Evolutionary conservation across 2,113 vertebrate genomes (phyloP), one percentile per base, ranked within the genome.

Genomic region (Emydura subglobosa): DNA sequence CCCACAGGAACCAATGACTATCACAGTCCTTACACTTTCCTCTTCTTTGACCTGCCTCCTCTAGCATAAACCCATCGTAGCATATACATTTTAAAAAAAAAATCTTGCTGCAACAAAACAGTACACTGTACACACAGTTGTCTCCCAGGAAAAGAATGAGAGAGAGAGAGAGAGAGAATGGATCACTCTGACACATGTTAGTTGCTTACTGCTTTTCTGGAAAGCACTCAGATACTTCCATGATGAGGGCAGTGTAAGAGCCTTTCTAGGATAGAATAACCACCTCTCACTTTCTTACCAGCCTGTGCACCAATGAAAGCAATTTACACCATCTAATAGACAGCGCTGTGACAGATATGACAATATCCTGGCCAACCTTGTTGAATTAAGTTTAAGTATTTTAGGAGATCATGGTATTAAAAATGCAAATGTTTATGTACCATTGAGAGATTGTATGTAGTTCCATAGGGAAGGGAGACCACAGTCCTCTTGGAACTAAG

Each of bases 51-150:
- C 24, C 22, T 65, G 55, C 94, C 74, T 80, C 81, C 44, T 14
- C 17, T 22, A 6, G 55, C 85, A 59, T 34, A 68, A 88, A 68
- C 68, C 85, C 88, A 95, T 85, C 86, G 54, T 54, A 88, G 59
- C 1, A 0, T 82, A n/a, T 91, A 90, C 81, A 76, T 88, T 88
- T 95, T 88, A 95, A 65, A 91, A 96, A 76, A 29, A 86, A 92
- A 93, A 86, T 54, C 21, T 3, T 92, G 82, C 47, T 79, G 89
- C 96, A 96, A 85, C 85, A 95, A 96, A 95, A 86, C 55, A 86
- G 65, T n/a, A 34, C n/a, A 39, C 8, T 79, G 57, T 39, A 39
- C 61, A 81, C 89, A 57, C 74, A 19, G 11, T 54, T 91, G 7
- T 94, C 81, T 47, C 82, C 44, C 79, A 88, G 50, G 74, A 94